phyloP scores from a whole-genome alignment of 2,888 invertebrate species.

The Leucoptera coffeella region DNA sequence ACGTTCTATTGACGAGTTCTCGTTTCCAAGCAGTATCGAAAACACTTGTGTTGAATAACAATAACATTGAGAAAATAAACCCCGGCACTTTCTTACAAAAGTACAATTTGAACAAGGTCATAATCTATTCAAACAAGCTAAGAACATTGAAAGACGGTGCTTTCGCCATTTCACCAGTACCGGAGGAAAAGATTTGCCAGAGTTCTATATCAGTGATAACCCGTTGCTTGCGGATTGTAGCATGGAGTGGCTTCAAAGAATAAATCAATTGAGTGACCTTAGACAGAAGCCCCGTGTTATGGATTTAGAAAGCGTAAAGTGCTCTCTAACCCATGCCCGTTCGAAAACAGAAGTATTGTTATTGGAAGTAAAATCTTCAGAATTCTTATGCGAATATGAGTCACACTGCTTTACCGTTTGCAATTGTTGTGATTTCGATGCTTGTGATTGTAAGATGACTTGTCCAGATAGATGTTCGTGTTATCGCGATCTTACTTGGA shows the following conservation, averaged over 20 bases:
- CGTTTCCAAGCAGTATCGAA: conserved; percentile 68
- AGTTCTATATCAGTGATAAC: conserved; percentile 76
- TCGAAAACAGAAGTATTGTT: conserved; percentile 58
- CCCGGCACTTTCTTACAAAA: conserved; percentile 68
- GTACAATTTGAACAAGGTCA: conserved; percentile 66
- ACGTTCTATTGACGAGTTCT: conserved; percentile 59
- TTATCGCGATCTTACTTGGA: conserved; percentile 82
- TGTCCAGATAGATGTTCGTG: conserved; percentile 83
- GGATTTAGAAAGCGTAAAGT: conserved; percentile 73
- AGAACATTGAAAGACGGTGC: conserved; percentile 66
- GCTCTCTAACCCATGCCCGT: conserved; percentile 65
- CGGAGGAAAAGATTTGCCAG: conserved; percentile 63
- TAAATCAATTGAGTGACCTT: conserved; percentile 67
- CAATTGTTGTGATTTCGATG: conserved; percentile 86
- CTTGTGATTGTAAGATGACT: conserved; percentile 88
- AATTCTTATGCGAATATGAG: conserved; percentile 77
- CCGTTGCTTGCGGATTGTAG: conserved; percentile 81
- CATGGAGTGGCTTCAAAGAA: conserved; percentile 80
- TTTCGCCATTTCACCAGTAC: conserved; percentile 59
- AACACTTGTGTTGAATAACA: conserved; percentile 68
- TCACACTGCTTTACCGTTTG: conserved; percentile 80
- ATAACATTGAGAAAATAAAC: conserved; percentile 62
- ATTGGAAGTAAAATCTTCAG: conserved; percentile 63
- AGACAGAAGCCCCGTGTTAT: conserved; percentile 72
- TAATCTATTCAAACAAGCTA: conserved; percentile 69